These are phyloP conservation scores for Nestor notabilis DNA, from an alignment of 2,113 vertebrate genomes.

Conservation along the genomic window DNA sequence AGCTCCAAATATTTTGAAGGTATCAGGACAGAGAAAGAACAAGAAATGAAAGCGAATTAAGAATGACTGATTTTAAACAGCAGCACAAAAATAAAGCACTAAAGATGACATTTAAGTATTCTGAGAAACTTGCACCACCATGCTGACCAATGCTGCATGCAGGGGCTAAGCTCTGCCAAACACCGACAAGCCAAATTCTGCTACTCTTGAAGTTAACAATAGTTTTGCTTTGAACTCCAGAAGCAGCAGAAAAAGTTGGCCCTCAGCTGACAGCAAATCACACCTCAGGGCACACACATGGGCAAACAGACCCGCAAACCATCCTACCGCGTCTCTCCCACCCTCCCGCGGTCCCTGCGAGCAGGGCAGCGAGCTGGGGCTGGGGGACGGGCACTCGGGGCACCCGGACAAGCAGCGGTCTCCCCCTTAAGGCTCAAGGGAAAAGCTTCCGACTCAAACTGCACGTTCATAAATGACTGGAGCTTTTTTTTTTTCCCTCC, in stretches of 20 bases:
- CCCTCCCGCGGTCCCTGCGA: fast-evolving
- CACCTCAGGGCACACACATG: not conserved
- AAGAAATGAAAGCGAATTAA: not conserved
- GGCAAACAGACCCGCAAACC: not conserved
- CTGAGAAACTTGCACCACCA: not conserved
- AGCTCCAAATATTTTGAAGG: not conserved
- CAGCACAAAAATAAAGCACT: not conserved
- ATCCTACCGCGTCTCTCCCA: not conserved
- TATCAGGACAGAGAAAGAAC: not conserved
- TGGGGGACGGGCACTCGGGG: not conserved
- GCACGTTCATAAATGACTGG: not conserved
- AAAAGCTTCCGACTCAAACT: not conserved
- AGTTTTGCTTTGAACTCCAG: not conserved
- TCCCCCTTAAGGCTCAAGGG: not conserved
- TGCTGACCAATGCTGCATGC: not conserved
- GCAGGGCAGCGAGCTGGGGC: not conserved
- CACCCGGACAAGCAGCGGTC: fast-evolving
- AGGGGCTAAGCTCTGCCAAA: not conserved
- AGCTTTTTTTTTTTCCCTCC: not conserved
- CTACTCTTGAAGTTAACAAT: not conserved
- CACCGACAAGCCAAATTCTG: not conserved
- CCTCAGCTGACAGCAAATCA: not conserved
- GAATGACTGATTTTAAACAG: not conserved
- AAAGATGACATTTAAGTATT: not conserved
- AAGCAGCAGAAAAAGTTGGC: not conserved